Evolutionary conservation across 2,797 vertebrate genomes (phyloP).

Genomic region (Euthynnus affinis): DNA sequence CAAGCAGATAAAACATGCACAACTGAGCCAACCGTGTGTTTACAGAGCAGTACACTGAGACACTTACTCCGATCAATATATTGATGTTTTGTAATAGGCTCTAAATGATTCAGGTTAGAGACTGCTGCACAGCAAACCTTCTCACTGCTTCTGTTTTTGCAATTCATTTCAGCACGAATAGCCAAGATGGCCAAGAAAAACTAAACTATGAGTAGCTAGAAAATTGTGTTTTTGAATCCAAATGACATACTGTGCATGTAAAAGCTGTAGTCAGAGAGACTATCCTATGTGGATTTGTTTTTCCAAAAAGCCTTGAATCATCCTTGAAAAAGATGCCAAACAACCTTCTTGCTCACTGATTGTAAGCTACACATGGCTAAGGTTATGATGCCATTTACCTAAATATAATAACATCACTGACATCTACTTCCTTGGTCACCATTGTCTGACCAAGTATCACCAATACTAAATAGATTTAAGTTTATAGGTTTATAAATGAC

Average conservation of each 20-base stretch:
- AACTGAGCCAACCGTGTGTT: constrained; percentile 71
- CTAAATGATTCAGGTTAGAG: constrained; percentile 82
- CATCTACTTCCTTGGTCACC: too few species aligned
- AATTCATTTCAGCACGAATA: constrained; percentile 47
- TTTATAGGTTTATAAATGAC: too few species aligned
- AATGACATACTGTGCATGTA: not conserved
- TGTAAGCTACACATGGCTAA: not conserved
- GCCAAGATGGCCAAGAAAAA: constrained; percentile 28
- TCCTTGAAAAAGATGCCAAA: not conserved
- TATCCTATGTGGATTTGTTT: constrained; percentile 21
- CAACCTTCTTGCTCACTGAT: not conserved
- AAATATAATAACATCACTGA: not conserved
- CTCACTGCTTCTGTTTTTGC: constrained; percentile 46
- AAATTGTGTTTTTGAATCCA: constrained; percentile 6
- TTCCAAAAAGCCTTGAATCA: not conserved
- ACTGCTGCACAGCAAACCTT: constrained; percentile 70
- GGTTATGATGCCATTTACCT: not conserved
- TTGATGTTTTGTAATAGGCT: constrained; percentile 84
- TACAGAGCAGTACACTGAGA: constrained; percentile 83
- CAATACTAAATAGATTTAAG: too few species aligned
- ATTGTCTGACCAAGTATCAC: too few species aligned
- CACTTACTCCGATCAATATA: constrained; percentile 83
- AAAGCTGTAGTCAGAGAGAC: constrained; percentile 1
- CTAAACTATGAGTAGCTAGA: not conserved
- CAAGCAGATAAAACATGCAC: constrained; percentile 81